These are phyloP conservation scores for Yasuhikotakia modesta DNA, from an alignment of 2,797 vertebrate species.

Conservation along the genomic window DNA sequence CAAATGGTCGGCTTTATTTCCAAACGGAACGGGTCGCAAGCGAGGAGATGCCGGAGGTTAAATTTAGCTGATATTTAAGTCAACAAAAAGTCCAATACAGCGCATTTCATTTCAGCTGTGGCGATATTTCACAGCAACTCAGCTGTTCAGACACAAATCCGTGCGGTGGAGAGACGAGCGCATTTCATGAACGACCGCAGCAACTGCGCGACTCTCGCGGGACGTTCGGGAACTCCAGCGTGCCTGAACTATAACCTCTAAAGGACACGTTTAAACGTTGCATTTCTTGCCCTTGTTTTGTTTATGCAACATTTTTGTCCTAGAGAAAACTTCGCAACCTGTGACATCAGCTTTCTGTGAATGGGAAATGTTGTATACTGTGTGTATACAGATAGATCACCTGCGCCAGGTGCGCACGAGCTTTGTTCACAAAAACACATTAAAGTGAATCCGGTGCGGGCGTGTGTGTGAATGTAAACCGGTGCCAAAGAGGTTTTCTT, in stretches of 20 bases:
- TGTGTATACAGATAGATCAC: conserved; percentile 75
- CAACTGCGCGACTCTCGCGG: conserved; percentile 72
- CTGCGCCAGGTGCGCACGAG: conserved; percentile 83
- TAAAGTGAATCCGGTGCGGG: conserved; percentile 63
- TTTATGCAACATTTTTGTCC: no score
- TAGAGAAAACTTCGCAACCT: conserved; percentile 54
- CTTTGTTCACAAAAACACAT: conserved; percentile 77
- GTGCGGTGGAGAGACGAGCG: conserved; percentile 3
- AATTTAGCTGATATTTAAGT: conserved; percentile 33
- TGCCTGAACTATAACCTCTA: neutral
- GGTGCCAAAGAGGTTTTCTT: conserved; percentile 61
- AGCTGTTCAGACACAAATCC: conserved; percentile 42
- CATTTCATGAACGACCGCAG: conserved; percentile 65
- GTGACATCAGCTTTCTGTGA: conserved; percentile 60
- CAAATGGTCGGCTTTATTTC: conserved; percentile 69
- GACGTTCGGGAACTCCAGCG: no score
- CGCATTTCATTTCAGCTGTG: conserved; percentile 5
- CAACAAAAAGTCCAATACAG: neutral
- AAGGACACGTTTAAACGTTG: no score
- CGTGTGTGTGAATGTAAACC: conserved; percentile 61
- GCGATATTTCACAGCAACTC: conserved; percentile 38
- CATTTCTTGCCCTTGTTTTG: no score
- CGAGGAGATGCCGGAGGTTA: neutral
- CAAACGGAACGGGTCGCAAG: conserved; percentile 16
- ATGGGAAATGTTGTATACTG: conserved; percentile 48